Conservation (phyloP, 2,888 invertebrate species). For the Phengaris alcon region DNA sequence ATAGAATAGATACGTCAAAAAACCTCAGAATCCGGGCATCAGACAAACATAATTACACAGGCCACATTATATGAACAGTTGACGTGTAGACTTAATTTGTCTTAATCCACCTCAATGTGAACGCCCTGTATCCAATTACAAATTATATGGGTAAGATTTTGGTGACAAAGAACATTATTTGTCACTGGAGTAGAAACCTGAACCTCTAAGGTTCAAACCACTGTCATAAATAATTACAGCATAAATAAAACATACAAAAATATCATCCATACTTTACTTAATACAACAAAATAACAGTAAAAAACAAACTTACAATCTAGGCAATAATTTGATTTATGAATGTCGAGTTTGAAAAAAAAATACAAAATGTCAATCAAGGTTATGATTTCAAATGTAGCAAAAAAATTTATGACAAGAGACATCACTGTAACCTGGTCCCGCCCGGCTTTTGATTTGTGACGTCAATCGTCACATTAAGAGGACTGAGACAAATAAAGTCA, state of each 20-base stretch:
- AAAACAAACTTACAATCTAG: conserved; percentile 29
- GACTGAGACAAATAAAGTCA: background rate
- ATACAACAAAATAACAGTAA: conserved; percentile 31
- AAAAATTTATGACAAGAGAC: background rate
- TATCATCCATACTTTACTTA: conserved; percentile 28
- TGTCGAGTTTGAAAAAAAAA: conserved; percentile 8
- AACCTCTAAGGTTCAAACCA: too few species aligned
- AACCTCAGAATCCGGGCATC: too few species aligned
- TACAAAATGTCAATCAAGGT: background rate
- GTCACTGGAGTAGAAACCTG: too few species aligned
- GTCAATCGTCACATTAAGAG: background rate
- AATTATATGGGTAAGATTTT: too few species aligned
- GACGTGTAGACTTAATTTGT: too few species aligned
- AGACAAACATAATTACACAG: too few species aligned
- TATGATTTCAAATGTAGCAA: background rate
- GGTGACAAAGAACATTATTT: too few species aligned
- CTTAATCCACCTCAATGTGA: too few species aligned
- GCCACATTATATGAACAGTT: too few species aligned
- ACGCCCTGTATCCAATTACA: too few species aligned
- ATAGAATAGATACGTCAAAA: too few species aligned
- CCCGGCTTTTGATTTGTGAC: conserved; percentile 16
- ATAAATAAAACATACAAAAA: conserved; percentile 1
- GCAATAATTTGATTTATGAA: conserved; percentile 26
- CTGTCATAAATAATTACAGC: background rate
- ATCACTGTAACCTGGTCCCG: conserved; percentile 10